Conservation (phyloP, 2,113 vertebrate species). For the Rissa tridactyla region DNA sequence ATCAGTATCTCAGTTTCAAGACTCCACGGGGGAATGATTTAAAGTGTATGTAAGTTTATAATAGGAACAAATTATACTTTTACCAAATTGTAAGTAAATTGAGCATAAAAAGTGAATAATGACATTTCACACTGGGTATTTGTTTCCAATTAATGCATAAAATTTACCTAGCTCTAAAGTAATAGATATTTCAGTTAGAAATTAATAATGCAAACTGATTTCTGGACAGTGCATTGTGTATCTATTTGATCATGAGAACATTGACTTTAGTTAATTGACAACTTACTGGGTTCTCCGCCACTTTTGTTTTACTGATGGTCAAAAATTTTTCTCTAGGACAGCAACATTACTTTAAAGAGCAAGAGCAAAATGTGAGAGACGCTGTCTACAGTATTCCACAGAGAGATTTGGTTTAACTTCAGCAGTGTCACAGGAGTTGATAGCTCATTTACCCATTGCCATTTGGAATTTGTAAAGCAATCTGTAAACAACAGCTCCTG, state of each 20-base stretch:
- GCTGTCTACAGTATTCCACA: not conserved
- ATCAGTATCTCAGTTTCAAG: slow-evolving; percentile 1
- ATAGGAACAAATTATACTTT: slow-evolving; percentile 32
- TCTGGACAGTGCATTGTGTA: not conserved
- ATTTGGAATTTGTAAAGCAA: slow-evolving; percentile 66
- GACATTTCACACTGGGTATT: slow-evolving; percentile 22
- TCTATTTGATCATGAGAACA: not conserved
- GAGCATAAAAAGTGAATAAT: slow-evolving; percentile 31
- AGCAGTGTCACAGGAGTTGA: slow-evolving; percentile 42
- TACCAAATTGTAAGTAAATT: slow-evolving; percentile 26
- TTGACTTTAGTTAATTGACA: not conserved
- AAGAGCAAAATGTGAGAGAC: not conserved
- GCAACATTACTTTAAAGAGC: slow-evolving; percentile 3
- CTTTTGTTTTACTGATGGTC: not conserved
- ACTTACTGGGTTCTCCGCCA: not conserved
- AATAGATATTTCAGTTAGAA: not conserved
- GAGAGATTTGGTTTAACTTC: slow-evolving; percentile 31
- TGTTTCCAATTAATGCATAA: slow-evolving; percentile 6
- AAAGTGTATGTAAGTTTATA: not conserved
- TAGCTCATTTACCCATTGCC: slow-evolving; percentile 60
- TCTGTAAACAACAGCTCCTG: slow-evolving; percentile 54
- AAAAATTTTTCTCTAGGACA: not conserved
- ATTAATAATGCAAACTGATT: not conserved
- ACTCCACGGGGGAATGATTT: slow-evolving; percentile 1
- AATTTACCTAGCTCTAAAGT: not conserved